Evolutionary conservation across 2,888 invertebrate genomes (phyloP).

Genomic region (Sarcophaga variegata): DNA sequence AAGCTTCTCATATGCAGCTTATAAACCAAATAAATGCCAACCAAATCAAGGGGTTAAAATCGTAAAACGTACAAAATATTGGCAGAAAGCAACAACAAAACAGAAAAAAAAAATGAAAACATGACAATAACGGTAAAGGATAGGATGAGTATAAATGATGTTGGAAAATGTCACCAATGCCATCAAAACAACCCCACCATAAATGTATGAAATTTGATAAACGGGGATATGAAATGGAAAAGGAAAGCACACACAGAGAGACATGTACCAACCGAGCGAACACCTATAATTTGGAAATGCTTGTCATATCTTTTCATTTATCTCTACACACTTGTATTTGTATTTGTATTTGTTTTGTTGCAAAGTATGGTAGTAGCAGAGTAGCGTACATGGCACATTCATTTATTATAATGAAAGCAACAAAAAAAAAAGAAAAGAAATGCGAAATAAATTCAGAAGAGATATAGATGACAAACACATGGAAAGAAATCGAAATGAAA

Average conservation of each 20-base stretch:
- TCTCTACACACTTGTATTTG: conserved; percentile 64
- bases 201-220: conserved; percentile 67
- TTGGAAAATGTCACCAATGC: conserved; percentile 43
- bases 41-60: conserved; percentile 53
- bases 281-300: conserved; percentile 80
- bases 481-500: conserved; percentile 37
- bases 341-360: conserved; percentile 69
- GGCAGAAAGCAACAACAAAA: conserved; percentile 24
- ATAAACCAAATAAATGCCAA: conserved; percentile 18
- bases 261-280: not conserved
- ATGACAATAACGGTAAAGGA: too few species aligned
- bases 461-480: conserved; percentile 44
- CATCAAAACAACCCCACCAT: conserved; percentile 64
- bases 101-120: not conserved
- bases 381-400: conserved; percentile 68
- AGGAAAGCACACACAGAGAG: conserved; percentile 53
- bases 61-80: conserved; percentile 31
- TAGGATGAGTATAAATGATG: conserved; percentile 24
- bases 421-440: not conserved
- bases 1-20: conserved; percentile 56
- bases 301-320: conserved; percentile 81
- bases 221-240: conserved; percentile 48
- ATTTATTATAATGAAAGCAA: conserved; percentile 42
- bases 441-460: too few species aligned
- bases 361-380: not conserved